These are phyloP conservation scores for Cyclargus thomasi DNA, from an alignment of 1,140 invertebrate species.

Conservation along the genomic window DNA sequence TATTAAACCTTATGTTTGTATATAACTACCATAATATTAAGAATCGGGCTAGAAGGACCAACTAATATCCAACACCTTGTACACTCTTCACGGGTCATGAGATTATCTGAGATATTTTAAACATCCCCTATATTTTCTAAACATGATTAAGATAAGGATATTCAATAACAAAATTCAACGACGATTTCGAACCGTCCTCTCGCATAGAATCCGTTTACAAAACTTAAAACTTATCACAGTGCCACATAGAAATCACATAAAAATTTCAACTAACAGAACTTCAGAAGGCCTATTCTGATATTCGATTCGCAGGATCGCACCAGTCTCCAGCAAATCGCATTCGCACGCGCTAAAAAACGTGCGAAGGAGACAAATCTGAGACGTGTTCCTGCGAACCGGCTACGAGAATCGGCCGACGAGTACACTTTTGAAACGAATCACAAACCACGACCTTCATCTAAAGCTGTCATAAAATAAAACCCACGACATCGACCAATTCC, in stretches of 20 bases:
- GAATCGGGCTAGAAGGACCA: neutral
- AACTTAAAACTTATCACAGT: conserved; percentile 27
- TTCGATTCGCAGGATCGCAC: too few species aligned
- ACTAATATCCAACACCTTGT: neutral
- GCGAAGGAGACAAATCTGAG: too few species aligned
- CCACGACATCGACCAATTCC: neutral
- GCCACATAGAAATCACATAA: conserved; percentile 18
- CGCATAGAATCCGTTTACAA: conserved; percentile 8
- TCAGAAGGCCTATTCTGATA: too few species aligned
- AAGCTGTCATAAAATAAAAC: conserved; percentile 8
- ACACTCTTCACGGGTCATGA: neutral
- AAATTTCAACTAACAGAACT: conserved; percentile 22
- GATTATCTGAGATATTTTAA: neutral
- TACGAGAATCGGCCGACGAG: conserved; percentile 13
- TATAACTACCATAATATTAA: neutral
- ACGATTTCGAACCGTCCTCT: conserved; percentile 8
- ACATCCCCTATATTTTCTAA: conserved; percentile 2
- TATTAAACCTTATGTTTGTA: neutral
- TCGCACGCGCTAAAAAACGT: too few species aligned
- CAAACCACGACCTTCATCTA: conserved; percentile 29
- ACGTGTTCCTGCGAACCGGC: too few species aligned
- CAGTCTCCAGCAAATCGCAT: too few species aligned
- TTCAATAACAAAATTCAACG: conserved; percentile 19
- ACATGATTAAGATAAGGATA: neutral
- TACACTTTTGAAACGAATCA: conserved; percentile 26